Percentiles rank a stretch among this genome's conserved stretches.
Evolutionary conservation across 1,140 invertebrate species (phyloP).

Genomic region (Drosophila albomicans): DNA sequence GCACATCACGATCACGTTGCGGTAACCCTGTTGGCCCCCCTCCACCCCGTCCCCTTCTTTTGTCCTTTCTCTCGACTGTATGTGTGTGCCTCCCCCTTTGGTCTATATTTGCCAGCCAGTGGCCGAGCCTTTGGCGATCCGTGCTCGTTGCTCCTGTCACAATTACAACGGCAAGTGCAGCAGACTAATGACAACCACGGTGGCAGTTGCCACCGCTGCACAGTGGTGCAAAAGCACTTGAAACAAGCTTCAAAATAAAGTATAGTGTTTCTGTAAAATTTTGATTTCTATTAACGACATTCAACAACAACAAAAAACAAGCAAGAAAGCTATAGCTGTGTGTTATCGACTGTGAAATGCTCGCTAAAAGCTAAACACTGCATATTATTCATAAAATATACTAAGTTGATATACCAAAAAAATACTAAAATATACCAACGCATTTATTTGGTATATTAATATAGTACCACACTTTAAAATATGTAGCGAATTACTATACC

Average conservation of each 20-base stretch:
- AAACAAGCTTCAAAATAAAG: background rate
- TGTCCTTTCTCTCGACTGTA: background rate
- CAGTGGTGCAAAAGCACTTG: constrained; percentile 18
- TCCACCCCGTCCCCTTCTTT: background rate
- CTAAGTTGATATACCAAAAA: too few species aligned
- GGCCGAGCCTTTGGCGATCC: constrained; percentile 72
- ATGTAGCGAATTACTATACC: too few species aligned
- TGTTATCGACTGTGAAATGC: too few species aligned
- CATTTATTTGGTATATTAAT: too few species aligned
- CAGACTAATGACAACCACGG: constrained; percentile 76
- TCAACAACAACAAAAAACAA: too few species aligned
- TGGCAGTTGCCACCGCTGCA: constrained; percentile 51
- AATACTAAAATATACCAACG: too few species aligned
- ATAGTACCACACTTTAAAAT: too few species aligned
- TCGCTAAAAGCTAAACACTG: too few species aligned
- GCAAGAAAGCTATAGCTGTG: too few species aligned
- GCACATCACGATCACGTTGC: constrained; percentile 79
- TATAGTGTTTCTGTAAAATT: too few species aligned
- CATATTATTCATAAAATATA: too few species aligned
- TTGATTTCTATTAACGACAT: too few species aligned
- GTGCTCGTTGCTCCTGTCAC: constrained; percentile 82
- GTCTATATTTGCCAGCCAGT: constrained; percentile 33
- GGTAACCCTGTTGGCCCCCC: constrained; percentile 1
- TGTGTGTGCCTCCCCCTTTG: background rate
- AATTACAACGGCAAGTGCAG: constrained; percentile 81